Percentiles rank a stretch among this genome's conserved stretches.
These are phyloP conservation scores for Pollenia labialis DNA, from an alignment of 2,888 invertebrate genomes.

Conservation along the genomic window DNA sequence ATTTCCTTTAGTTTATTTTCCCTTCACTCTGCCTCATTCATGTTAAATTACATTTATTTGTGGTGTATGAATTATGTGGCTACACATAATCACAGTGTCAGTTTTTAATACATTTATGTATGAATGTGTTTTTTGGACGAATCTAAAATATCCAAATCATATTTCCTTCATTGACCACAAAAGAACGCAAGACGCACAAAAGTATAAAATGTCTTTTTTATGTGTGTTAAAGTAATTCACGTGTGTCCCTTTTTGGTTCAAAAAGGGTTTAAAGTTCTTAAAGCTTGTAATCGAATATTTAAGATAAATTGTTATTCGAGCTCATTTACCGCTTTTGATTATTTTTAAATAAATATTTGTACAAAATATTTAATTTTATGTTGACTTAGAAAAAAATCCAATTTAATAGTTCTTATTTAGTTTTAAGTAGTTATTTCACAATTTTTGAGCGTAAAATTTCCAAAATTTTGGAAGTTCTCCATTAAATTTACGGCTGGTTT, in stretches of 20 bases:
- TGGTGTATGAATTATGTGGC: conserved; percentile 42
- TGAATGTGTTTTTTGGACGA: neutral
- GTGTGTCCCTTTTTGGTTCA: conserved; percentile 4
- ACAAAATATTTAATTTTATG: neutral
- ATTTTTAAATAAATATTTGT: neutral
- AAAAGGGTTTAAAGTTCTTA: conserved; percentile 5
- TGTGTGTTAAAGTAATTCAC: conserved; percentile 69
- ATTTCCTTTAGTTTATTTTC: conserved; percentile 37
- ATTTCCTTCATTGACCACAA: conserved; percentile 83
- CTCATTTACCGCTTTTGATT: neutral
- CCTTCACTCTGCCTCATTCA: conserved; percentile 25
- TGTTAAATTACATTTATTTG: conserved; percentile 61
- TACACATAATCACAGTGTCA: conserved; percentile 64
- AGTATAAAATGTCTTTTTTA: conserved; percentile 30
- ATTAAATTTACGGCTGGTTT: no score
- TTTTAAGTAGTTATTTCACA: no score
- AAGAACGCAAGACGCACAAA: conserved; percentile 49
- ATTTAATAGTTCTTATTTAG: no score
- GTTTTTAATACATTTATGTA: conserved; percentile 53
- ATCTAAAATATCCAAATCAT: conserved; percentile 81
- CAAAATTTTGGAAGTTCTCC: no score
- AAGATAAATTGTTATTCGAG: neutral
- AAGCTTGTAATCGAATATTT: conserved; percentile 22
- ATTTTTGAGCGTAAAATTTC: no score
- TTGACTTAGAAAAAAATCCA: neutral